Evolutionary conservation across 2,888 invertebrate genomes (phyloP).

Genomic region (Leptinotarsa haldemani): DNA sequence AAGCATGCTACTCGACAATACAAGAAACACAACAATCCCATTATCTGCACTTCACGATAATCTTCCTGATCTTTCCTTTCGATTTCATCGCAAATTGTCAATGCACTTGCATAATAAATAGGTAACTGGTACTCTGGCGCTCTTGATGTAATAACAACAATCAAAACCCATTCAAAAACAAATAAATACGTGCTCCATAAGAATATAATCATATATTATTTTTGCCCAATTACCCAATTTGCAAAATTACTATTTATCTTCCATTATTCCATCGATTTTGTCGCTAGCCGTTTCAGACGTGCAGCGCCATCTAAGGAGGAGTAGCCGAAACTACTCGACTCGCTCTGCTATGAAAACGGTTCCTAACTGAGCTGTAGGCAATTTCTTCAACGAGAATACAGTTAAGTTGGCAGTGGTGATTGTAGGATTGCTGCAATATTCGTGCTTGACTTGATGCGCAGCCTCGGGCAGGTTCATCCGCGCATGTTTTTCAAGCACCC

Average conservation of each 20-base stretch:
- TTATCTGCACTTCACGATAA: not conserved
- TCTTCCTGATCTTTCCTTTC: conserved; percentile 13
- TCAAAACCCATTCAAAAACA: conserved; percentile 30
- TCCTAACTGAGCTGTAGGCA: not conserved
- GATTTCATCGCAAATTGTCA: conserved; percentile 5
- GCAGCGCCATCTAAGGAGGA: conserved; percentile 37
- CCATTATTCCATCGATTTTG: conserved; percentile 28
- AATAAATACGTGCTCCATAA: conserved; percentile 39
- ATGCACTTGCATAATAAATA: conserved; percentile 9
- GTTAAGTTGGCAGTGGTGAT: not conserved
- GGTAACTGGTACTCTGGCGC: conserved; percentile 19
- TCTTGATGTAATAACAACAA: conserved; percentile 32
- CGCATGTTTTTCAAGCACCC: conserved; percentile 44
- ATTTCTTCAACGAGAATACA: not conserved
- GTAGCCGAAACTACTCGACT: not conserved
- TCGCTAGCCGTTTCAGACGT: conserved; percentile 18
- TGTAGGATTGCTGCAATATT: not conserved
- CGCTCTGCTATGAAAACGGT: not conserved
- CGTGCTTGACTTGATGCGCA: not conserved
- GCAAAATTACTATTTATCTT: conserved; percentile 35
- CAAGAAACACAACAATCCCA: not conserved
- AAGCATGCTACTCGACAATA: not conserved
- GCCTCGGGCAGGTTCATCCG: conserved; percentile 8
- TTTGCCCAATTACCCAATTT: conserved; percentile 39
- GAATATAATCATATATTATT: conserved; percentile 39